A percentile compares a stretch with the other conserved stretches of the same genome.
Evolutionary conservation across 2,797 vertebrate genomes (phyloP).

Genomic region (Staurois parvus): DNA sequence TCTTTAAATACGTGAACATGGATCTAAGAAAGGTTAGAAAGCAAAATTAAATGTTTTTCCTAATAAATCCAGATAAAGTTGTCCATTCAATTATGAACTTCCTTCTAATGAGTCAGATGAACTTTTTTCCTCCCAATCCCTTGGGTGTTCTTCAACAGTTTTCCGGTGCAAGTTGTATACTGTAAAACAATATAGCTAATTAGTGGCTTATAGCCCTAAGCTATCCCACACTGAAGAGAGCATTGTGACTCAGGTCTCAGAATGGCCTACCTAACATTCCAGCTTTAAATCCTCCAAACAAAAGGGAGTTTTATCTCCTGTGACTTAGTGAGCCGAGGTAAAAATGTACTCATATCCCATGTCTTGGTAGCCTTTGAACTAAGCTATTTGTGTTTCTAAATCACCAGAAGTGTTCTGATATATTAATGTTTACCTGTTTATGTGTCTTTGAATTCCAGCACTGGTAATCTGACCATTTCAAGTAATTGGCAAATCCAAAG

Average conservation of each 20-base stretch:
- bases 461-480: conserved; percentile 50
- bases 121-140: conserved; percentile 21
- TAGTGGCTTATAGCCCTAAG: conserved; percentile 62
- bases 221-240: conserved; percentile 52
- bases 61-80: background rate
- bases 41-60: background rate
- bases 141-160: conserved; percentile 57
- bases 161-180: conserved; percentile 57
- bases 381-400: conserved; percentile 63
- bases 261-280: conserved; percentile 60
- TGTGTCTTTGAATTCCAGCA: conserved; percentile 62
- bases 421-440: conserved; percentile 64
- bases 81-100: background rate
- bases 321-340: conserved; percentile 67
- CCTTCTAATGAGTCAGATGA: conserved; percentile 13
- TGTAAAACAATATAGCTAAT: conserved; percentile 66
- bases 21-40: background rate
- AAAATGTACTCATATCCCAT: conserved; percentile 63
- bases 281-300: conserved; percentile 62
- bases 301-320: conserved; percentile 62
- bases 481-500: background rate
- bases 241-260: conserved; percentile 31
- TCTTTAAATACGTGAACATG: background rate
- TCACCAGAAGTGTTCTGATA: conserved; percentile 50
- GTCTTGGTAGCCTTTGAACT: conserved; percentile 61